phyloP scores from a whole-genome alignment of 2,888 invertebrate genomes.

The Diaprepes abbreviatus region DNA sequence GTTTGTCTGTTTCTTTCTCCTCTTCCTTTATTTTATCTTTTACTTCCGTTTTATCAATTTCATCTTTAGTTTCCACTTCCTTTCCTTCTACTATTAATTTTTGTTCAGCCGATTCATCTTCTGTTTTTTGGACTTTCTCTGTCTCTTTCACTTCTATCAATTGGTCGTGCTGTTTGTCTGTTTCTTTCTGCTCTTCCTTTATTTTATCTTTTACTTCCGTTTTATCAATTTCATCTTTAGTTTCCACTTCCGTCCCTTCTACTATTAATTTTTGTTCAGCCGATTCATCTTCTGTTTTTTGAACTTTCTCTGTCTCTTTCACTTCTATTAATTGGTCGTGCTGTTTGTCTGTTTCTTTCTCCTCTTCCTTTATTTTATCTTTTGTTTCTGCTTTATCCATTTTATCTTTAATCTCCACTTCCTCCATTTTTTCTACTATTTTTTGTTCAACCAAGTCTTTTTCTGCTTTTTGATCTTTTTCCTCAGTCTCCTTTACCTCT shows the following conservation, averaged over 20 bases:
- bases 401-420: slow-evolving; percentile 18
- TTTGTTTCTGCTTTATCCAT: slow-evolving; percentile 46
- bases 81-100: too few species aligned
- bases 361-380: slow-evolving; percentile 38
- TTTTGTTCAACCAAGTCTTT: slow-evolving; percentile 20
- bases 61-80: slow-evolving; percentile 47
- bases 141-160: slow-evolving; percentile 44
- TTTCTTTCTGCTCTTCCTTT: slow-evolving; percentile 29
- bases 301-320: slow-evolving; percentile 46
- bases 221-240: slow-evolving; percentile 36
- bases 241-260: slow-evolving; percentile 32
- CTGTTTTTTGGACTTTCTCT: slow-evolving; percentile 50
- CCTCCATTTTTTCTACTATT: slow-evolving; percentile 47
- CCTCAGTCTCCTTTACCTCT: slow-evolving; percentile 39
- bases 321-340: slow-evolving; percentile 46
- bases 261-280: slow-evolving; percentile 51
- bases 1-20: slow-evolving; percentile 43
- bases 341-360: slow-evolving; percentile 44
- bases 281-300: slow-evolving; percentile 50
- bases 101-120: slow-evolving; percentile 51
- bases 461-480: slow-evolving; percentile 42
- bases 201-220: slow-evolving; percentile 42
- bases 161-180: slow-evolving; percentile 48
- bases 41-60: slow-evolving; percentile 51
- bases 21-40: slow-evolving; percentile 40